Percentiles rank a stretch among this genome's conserved stretches.
Conservation (phyloP, 2,888 invertebrate genomes). For the Tachina fera region DNA sequence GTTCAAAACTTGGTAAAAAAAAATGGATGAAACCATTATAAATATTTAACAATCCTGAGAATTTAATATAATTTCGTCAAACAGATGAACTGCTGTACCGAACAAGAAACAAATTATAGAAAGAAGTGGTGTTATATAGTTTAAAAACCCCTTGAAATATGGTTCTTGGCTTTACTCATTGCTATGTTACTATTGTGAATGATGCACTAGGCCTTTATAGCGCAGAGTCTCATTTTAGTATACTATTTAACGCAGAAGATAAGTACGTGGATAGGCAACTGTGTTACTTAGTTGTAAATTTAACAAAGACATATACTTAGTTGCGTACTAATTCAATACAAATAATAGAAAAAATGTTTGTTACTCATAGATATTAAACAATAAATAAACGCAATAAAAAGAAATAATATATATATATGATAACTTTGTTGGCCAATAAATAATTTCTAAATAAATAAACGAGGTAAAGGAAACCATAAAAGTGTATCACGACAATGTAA, state of each 20-base stretch:
- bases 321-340: slow-evolving; percentile 45
- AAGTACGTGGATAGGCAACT: slow-evolving; percentile 12
- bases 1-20: too few relatives aligned
- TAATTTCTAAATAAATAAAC: slow-evolving; percentile 5
- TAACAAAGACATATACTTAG: slow-evolving; percentile 31
- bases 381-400: slow-evolving; percentile 16
- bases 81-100: too few relatives aligned
- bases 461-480: slow-evolving; percentile 36
- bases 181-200: slow-evolving; percentile 7
- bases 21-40: too few relatives aligned
- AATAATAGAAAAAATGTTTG: slow-evolving; percentile 51
- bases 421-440: slow-evolving; percentile 13
- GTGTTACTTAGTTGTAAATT: slow-evolving; percentile 6
- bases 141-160: too few relatives aligned
- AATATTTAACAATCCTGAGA: too few relatives aligned
- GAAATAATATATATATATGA: not conserved
- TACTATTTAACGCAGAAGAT: not conserved
- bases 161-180: not conserved
- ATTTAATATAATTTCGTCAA: too few relatives aligned
- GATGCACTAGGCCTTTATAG: not conserved
- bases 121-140: too few relatives aligned
- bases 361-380: slow-evolving; percentile 10
- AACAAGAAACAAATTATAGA: too few relatives aligned
- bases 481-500: not conserved
- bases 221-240: not conserved